A percentile compares a stretch with the other conserved stretches of the same genome.
Conservation (phyloP, 1,140 invertebrate genomes). For the silkworm (Bombyx mori) region ASM3026992v2 NC_085118.1:3920001-3920500, state of each 20-base stretch:
- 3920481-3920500: conserved; percentile 64
- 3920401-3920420: conserved; percentile 64
- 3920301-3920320: conserved; percentile 38
- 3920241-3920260: background rate
- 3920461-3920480: conserved; percentile 65
- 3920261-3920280: background rate
- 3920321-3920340: conserved; percentile 54
- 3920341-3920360: conserved; percentile 68
- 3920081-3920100: too few species aligned
- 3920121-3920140: too few species aligned
- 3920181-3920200: too few species aligned
- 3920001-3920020: too few species aligned
- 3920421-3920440: conserved; percentile 66
- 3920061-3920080: too few species aligned
- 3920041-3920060: too few species aligned
- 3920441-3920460: conserved; percentile 62
- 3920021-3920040: too few species aligned
- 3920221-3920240: background rate
- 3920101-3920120: too few species aligned
- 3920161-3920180: too few species aligned
- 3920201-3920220: too few species aligned
- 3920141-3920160: too few species aligned
- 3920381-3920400: conserved; percentile 55
- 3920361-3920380: conserved; percentile 59
- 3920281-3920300: conserved; percentile 28